A percentile compares a stretch with the other conserved stretches of the same genome.
Evolutionary conservation across 2,888 invertebrate species (phyloP).

Genomic region (Laspeyria flexula): DNA sequence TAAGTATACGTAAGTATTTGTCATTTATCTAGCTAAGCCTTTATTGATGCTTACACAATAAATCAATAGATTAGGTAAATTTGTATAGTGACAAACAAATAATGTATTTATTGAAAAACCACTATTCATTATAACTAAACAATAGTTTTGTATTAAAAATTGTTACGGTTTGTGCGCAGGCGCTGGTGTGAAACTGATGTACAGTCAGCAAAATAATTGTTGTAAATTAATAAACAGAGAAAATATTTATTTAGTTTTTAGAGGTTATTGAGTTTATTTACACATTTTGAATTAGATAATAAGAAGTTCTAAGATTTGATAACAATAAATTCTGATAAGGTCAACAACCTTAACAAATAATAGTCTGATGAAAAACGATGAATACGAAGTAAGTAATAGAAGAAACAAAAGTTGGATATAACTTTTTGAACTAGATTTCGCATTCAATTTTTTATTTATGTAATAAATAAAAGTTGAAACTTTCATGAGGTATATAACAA

Average conservation of each 20-base stretch:
- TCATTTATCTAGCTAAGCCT: too few relatives aligned
- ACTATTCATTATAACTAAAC: conserved; percentile 45
- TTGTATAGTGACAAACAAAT: conserved; percentile 14
- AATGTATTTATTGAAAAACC: conserved; percentile 36
- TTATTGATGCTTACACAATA: too few relatives aligned
- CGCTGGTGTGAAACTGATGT: conserved; percentile 42
- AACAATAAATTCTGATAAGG: conserved; percentile 61
- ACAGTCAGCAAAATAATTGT: conserved; percentile 23
- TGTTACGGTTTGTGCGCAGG: conserved; percentile 40
- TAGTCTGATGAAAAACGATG: conserved; percentile 59
- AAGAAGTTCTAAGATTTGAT: too few relatives aligned
- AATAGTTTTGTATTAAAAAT: conserved; percentile 47
- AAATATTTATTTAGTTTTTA: neutral
- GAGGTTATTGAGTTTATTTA: neutral
- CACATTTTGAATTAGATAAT: too few relatives aligned
- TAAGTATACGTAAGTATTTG: too few relatives aligned
- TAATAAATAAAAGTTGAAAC: too few relatives aligned
- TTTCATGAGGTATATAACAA: too few relatives aligned
- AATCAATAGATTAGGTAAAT: too few relatives aligned
- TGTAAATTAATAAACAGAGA: neutral
- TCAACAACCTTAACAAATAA: conserved; percentile 69
- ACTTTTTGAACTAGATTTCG: too few relatives aligned
- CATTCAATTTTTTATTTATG: too few relatives aligned
- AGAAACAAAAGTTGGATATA: conserved; percentile 28
- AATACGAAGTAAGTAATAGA: conserved; percentile 62